These are phyloP conservation scores for Montipora capitata DNA, from an alignment of 92 coral and sea anemone genomes.

Conservation along the genomic window DNA sequence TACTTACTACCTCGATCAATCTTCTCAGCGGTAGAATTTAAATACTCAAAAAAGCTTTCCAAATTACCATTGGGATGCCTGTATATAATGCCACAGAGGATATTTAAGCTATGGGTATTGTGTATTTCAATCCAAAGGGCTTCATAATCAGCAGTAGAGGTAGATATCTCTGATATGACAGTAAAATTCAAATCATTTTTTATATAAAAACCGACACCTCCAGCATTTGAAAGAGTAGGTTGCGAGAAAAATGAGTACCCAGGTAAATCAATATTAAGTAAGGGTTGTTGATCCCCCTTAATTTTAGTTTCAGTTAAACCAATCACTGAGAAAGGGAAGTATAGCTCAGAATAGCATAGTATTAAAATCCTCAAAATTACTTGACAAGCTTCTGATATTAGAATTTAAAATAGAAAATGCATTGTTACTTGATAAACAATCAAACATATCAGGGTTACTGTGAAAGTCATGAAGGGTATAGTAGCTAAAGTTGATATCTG, in stretches of 20 bases:
- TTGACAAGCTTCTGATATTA: no score
- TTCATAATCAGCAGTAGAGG: constrained; percentile 66
- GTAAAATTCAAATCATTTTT: constrained; percentile 35
- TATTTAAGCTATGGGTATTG: constrained; percentile 10
- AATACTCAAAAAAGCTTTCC: neutral
- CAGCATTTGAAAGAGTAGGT: constrained; percentile 70
- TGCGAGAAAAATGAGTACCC: constrained; percentile 72
- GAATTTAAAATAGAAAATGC: constrained; percentile 27
- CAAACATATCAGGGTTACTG: constrained; percentile 31
- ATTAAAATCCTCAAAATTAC: no score
- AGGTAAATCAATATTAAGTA: constrained; percentile 31
- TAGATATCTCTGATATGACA: constrained; percentile 30
- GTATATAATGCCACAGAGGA: neutral
- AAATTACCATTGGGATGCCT: neutral
- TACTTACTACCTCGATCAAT: neutral
- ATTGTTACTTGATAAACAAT: constrained; percentile 27
- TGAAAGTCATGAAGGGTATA: constrained; percentile 43
- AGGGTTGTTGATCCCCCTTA: constrained; percentile 23
- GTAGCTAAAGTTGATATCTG: constrained; percentile 25
- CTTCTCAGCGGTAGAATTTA: neutral
- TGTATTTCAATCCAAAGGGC: constrained; percentile 78
- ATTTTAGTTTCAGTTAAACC: no score
- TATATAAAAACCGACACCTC: constrained; percentile 69
- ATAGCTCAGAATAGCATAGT: no score
- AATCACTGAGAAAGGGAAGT: no score